Evolutionary conservation across 2,113 vertebrate species (phyloP), one percentile per base, ranked within the genome.

Genomic region (Ammospiza caudacuta): DNA sequence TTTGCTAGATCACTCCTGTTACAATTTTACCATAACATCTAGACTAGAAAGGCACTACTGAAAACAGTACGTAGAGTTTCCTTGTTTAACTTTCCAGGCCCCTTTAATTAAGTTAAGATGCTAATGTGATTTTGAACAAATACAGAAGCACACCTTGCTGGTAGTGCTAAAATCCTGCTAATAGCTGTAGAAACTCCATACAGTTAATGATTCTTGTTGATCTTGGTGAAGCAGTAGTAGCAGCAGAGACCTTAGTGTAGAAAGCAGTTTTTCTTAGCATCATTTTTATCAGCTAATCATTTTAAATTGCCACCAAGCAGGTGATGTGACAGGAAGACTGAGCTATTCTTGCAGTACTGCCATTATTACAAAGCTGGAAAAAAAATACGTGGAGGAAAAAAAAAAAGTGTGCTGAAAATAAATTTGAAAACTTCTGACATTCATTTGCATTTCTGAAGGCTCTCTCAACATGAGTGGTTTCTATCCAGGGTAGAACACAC

Each of bases 371-470:
- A 83, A 86, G 41, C 37, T 87, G 51, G 55, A 59, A 76, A 78
- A 78, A 59, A 83, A 57, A 51, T 44, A 54, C 1, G 20, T 29
- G 47, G 47, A 19, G 29, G 63, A 1, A 11, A 73, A 80, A 69
- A 37, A 70, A 80, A 68, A 69, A 2, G 23, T 5, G 7, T 54
- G 63, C 68, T 92, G 72, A 43, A 91, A 95, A 90, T 73, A 83
- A 87, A 78, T 63, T 52, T 87, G 87, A 74, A 87, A 74, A 82
- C 52, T 78, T 84, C 57, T 82, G 57, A 51, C 69, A 57, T 29
- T 49, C 16, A 68, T 84, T 87, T 89, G 81, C 74, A 73, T 88
- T 94, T 87, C 90, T 86, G 85, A 90, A 92, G 82, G 59, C 21
- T 93, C 67, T 76, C 41, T 54, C 67, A 29, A 35, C 31, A 80